Evolutionary conservation across 2,797 vertebrate genomes (phyloP), one percentile per base, ranked within the genome.

Genomic region (Vultur gryphus): DNA sequence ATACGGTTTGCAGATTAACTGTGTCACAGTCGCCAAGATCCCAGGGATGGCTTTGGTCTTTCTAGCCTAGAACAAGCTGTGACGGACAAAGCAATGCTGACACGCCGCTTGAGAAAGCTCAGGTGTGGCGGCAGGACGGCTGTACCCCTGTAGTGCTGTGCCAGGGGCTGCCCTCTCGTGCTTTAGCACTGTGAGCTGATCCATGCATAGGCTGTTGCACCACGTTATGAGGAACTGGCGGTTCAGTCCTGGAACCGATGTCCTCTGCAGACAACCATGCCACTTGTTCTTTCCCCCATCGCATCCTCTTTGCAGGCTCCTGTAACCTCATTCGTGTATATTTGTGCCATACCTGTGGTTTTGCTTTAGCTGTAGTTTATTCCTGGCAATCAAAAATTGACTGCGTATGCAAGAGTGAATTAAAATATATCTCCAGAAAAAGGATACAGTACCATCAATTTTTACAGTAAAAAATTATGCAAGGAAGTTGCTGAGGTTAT

Each of bases 171-270:
- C 15, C 44, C 41, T 24, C 21, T 37, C 16, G 3, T 9, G 18
- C 12, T 7, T 5, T 3, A 51, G 69, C 46, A 4, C 54, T 1
- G 9, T 3, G 35, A 76, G 37, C 35, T 10, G 29, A 41, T 19
- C 76, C 37, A 3, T 4, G 6, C 89, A 37, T 1, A 13, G 39
- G 49, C 66, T 49, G 31, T 4, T 3, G 25, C 46, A 24, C 37
- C 52, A n/a, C 1, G 0, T 7, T 17, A 26, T 0, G 8, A 49
- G 35, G 25, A 62, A 20, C 58, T 2, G 8, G 12, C 10, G 4
- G 17, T 17, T 58, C 62, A 3, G 46, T 6, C 31, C 79, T 6
- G 7, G 48, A n/a, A 48, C 33, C 0, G 0, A 19, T 0, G 5
- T 5, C 35, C 14, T 51, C 48, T 4, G 20, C 66, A 67, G 48